Base-by-base conservation (phyloP, 2,888 invertebrate species). In the Uropetala carovei region DNA sequence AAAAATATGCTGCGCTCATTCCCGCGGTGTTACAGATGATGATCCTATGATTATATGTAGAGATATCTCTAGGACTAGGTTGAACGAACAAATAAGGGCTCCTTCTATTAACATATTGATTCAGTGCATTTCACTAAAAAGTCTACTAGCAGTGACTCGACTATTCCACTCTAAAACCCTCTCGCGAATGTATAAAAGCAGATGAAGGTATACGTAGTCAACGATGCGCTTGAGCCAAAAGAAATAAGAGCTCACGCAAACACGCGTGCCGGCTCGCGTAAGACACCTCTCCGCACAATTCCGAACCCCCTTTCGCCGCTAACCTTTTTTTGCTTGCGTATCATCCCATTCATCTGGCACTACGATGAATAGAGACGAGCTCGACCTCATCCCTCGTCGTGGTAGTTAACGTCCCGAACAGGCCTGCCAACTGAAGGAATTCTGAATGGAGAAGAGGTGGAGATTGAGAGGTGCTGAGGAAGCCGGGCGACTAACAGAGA, bases 381-480 rank as follows among this genome's bases (percentile, higher is more conserved):
- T 85, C 85, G 43, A 64, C 89, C 10, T 56, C 56, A 5, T 68
- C 56, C 16, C 89, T 43, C n/a, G 64, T 64, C 43, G 9, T 18
- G 64, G 89, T 64, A 89, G 89, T 89, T 68, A 89, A 89, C 89
- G 89, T 89, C 89, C 89, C 89, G 89, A 89, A 43, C 89, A 89
- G 64, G 89, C 43, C n/a, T 56, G n/a, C 89, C 89, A 43, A 89
- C 56, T n/a, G 11, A 43, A n/a, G 64, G 30, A 56, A 56, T 83
- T 57, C 83, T 43, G 56, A 57, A 83, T 9, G 43, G 83, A 56
- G 14, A 18, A 27, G 18, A 83, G 60, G 22, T 30, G 18, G 43
- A 43, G 64, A 30, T 30, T 60, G 14, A 43, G 68, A 64, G 22
- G 60, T 89, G 89, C 18, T 10, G 43, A 43, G 43, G 43, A 43